These are phyloP conservation scores for Scopus umbretta DNA, from an alignment of 2,113 vertebrate species.

Conservation along the genomic window DNA sequence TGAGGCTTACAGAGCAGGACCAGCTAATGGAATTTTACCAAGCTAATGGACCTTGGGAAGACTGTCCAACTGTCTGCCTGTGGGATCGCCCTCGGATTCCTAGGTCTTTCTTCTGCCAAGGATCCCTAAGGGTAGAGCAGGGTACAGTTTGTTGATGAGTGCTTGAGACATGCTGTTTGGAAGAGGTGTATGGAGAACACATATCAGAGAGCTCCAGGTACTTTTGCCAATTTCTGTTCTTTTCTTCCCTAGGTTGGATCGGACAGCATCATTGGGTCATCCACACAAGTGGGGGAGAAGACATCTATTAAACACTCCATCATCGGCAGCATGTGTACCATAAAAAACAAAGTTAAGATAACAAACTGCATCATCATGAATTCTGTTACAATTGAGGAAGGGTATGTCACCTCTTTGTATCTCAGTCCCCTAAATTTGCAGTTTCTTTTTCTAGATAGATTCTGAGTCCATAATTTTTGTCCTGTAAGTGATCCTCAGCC, in stretches of 20 bases:
- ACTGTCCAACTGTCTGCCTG: neutral
- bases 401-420: constrained; percentile 74
- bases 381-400: constrained; percentile 91
- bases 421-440: neutral
- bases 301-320: constrained; percentile 90
- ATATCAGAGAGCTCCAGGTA: accelerated
- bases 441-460: neutral
- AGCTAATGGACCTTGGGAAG: neutral
- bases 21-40: neutral
- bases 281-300: constrained; percentile 87
- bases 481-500: neutral
- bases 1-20: neutral
- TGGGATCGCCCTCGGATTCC: neutral
- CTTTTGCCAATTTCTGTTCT: neutral
- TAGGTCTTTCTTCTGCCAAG: neutral
- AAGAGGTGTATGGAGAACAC: neutral
- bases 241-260: constrained; percentile 79
- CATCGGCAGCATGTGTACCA: constrained; percentile 79
- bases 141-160: neutral
- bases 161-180: neutral
- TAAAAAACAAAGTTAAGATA: constrained; percentile 91
- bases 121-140: neutral
- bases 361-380: constrained; percentile 96
- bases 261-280: constrained; percentile 88
- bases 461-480: neutral